Evolutionary conservation across 92 coral and sea anemone species (phyloP), one percentile per base, ranked within the genome.

Genomic region (Porites lobata): DNA sequence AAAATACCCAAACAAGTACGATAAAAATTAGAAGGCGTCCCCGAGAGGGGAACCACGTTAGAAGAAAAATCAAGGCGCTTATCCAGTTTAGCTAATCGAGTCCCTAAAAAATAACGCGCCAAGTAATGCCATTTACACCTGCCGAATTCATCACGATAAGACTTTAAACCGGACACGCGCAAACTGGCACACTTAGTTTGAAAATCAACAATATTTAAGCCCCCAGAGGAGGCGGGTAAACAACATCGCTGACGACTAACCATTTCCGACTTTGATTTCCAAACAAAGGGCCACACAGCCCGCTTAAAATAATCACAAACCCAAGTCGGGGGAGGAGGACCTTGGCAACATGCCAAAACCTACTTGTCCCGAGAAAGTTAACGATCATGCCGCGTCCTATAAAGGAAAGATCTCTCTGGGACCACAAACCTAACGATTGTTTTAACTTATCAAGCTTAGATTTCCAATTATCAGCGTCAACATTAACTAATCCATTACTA

Each of bases 381-480:
- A 74, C 1, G 0, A 74, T 74, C 43, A 74, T 2, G 4, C 26
- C 17, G 1, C 63, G 14, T 1, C 38, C 63, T 1, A 74, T 0
- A 19, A 74, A 74, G 10, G 78, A 84, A 11, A 59, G 81, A 19
- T 22, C 67, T n/a, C 80, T 43, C 7, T 32, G 19, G 2, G 15
- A n/a, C 90, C 90, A 79, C 17, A 70, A 11, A 13, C 58, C 81
- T 0, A 87, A 1, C 0, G 43, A 67, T 0, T n/a, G 20, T 24
- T 29, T 72, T 9, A 87, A 66, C 7, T 71, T 79, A 18, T 72
- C 79, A 3, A 66, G 2, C 17, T 86, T 86, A 58, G 74, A 2
- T 1, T 53, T 64, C 85, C 90, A 79, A 8, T 86, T 77, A 10
- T 86, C 90, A 10, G 22, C 24, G 0, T 65, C 67, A 6, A 85